phyloP scores from a whole-genome alignment of 2,888 invertebrate species.

The Atethmia centrago region DNA sequence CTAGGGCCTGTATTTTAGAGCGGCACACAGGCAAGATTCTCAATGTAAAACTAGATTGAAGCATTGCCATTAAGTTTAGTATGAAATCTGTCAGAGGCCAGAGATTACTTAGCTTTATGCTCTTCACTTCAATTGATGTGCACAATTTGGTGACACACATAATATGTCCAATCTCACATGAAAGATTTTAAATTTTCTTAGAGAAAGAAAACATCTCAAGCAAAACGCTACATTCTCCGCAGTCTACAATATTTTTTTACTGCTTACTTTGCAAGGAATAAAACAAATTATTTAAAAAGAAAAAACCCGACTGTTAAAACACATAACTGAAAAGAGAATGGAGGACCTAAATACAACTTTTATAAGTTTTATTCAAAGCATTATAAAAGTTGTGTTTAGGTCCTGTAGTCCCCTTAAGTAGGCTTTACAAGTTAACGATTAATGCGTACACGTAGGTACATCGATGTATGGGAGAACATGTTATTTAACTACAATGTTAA shows the following conservation, averaged over 20 bases:
- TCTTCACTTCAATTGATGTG: not conserved
- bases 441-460: too few relatives aligned
- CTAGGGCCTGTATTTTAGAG: not conserved
- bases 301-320: too few relatives aligned
- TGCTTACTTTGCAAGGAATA: conserved; percentile 7
- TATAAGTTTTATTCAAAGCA: too few relatives aligned
- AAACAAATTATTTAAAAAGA: too few relatives aligned
- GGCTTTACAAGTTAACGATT: too few relatives aligned
- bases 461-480: too few relatives aligned
- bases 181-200: not conserved
- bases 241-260: not conserved
- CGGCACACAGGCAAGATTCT: not conserved
- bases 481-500: too few relatives aligned
- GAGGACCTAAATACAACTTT: too few relatives aligned
- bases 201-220: not conserved
- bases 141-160: not conserved
- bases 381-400: too few relatives aligned
- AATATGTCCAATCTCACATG: not conserved
- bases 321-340: too few relatives aligned
- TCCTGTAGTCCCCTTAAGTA: too few relatives aligned
- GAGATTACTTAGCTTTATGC: not conserved
- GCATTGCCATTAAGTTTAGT: not conserved
- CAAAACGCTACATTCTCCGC: not conserved
- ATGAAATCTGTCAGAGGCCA: not conserved
- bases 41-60: not conserved